Evolutionary conservation across 2,113 vertebrate genomes (phyloP).

Genomic region (Aegotheles bennettii): DNA sequence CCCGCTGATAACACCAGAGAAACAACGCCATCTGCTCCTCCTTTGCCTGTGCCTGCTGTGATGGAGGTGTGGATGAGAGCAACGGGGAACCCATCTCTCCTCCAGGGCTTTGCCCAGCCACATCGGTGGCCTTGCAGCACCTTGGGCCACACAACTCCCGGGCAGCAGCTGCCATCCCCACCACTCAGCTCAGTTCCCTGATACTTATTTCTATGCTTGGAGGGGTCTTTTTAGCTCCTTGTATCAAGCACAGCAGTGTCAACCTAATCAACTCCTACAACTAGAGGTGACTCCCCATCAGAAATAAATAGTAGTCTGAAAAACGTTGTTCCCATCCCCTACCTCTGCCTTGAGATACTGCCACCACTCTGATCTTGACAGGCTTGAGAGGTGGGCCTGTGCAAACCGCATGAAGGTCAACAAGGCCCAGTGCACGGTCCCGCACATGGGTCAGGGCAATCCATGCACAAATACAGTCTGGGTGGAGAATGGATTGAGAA

Average conservation of each 20-base stretch:
- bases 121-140: not conserved
- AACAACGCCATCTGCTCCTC: fast-evolving
- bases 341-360: fast-evolving
- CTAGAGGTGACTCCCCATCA: not conserved
- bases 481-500: no score
- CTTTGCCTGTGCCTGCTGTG: not conserved
- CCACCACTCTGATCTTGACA: fast-evolving
- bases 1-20: not conserved
- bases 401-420: no score
- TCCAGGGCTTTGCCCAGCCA: not conserved
- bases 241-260: not conserved
- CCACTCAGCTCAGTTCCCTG: not conserved
- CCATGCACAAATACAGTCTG: no score
- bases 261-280: not conserved
- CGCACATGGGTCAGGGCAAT: no score
- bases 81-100: fast-evolving
- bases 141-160: fast-evolving
- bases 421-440: no score
- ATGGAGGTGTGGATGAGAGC: not conserved
- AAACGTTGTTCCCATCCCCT: not conserved
- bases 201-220: not conserved
- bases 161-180: not conserved
- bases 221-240: not conserved
- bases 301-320: not conserved
- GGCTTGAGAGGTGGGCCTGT: no score